Evolutionary conservation across 37 sponge, comb jelly and placozoan genomes (phyloP), one percentile per base, ranked within the genome.

Genomic region (Cladorhizidae sp.): DNA sequence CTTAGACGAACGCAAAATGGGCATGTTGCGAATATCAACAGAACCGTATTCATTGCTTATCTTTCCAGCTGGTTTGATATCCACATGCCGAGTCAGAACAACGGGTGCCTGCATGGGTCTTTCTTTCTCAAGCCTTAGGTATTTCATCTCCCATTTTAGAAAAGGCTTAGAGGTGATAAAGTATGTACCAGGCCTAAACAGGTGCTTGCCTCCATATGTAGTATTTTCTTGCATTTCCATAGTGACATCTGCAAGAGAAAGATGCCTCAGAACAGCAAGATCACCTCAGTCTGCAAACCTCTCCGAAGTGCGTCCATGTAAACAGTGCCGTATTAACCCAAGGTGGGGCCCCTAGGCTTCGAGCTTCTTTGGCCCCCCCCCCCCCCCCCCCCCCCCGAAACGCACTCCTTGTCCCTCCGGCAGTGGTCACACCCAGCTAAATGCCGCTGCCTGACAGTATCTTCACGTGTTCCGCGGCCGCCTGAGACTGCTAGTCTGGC

Each of bases 1-100:
- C 64, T 92, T 92, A 68, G 82, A 77, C 1, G 89, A 85, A 18
- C 85, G 85, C 3, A 85, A 79, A 21, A 92, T 39, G 12, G 93
- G 89, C 32, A 92, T 40, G 1, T 86, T 74, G 20, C 89, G 80
- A 50, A 92, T 63, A 43, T 92, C 93, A 32, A 88, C 81, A 26
- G 75, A 41, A 1, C 93, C 93, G 64, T 92, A 92, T 2, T 67
- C 69, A 67, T 81, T 88, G 1, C 59, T 50, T 73, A 80, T 54
- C 0, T 38, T 38, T 41, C 90, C 64, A 39, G 64, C 41, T 0
- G 69, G 33, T 59, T 73, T 37, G 41, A 89, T 83, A 23, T 68
- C 35, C 21, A 41, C 58, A 40, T 40, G 28, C 7, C 89, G 74
- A 18, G 49, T 38, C 15, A 82, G 21, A 23, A 83, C 85, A 33